Conservation (phyloP, 2,888 invertebrate species). For the Thumatha senex region DNA sequence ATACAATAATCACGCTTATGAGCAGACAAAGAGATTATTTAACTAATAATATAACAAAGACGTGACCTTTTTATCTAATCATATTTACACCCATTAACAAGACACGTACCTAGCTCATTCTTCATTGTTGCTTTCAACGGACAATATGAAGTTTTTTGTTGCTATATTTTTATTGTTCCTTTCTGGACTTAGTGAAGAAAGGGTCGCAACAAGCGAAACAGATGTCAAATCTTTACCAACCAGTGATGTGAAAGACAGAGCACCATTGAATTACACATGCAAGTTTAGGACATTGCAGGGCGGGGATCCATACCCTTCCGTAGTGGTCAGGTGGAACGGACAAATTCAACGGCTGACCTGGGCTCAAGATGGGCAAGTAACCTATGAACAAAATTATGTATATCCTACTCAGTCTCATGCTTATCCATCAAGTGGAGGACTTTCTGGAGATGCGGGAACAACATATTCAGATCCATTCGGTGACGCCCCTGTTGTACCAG, state of each 20-base stretch:
- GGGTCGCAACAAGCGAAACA: conserved; percentile 43
- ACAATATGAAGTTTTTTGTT: conserved; percentile 50
- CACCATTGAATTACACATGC: conserved; percentile 43
- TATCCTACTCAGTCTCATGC: conserved; percentile 18
- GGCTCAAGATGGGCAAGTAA: conserved; percentile 17
- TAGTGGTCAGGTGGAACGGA: conserved; percentile 48
- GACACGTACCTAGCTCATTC: conserved; percentile 35
- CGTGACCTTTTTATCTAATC: conserved; percentile 49
- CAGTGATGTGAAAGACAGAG: conserved; percentile 33
- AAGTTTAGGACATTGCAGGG: conserved; percentile 42
- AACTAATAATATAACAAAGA: conserved; percentile 31
- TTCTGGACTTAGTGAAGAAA: conserved; percentile 41
- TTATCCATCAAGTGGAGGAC: conserved; percentile 28
- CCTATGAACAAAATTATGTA: conserved; percentile 19
- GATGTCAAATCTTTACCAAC: conserved; percentile 26
- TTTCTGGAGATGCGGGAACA: conserved; percentile 22
- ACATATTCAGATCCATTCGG: conserved; percentile 23
- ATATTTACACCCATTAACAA: conserved; percentile 32
- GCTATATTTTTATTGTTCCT: conserved; percentile 38
- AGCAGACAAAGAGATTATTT: conserved; percentile 29
- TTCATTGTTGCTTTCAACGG: conserved; percentile 22
- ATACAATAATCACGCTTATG: conserved; percentile 12
- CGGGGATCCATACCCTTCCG: conserved; percentile 51
- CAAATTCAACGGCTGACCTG: conserved; percentile 39
- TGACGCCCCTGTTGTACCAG: conserved; percentile 29